A percentile compares a stretch with the other conserved stretches of the same genome.
Evolutionary conservation across 2,888 invertebrate species (phyloP).

Genomic region (Choristoneura rosaceana): DNA sequence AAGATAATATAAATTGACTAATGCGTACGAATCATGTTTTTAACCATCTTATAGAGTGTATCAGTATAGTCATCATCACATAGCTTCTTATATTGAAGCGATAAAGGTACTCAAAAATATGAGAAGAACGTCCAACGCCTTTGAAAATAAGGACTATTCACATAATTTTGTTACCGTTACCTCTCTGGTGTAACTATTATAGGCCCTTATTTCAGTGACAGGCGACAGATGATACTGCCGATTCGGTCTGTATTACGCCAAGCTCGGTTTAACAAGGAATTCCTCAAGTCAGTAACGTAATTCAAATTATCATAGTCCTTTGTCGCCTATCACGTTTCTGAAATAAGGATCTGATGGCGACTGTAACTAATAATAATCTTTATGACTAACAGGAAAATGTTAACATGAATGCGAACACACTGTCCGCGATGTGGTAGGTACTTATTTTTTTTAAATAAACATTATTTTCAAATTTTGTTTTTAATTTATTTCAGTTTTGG

Average conservation of each 20-base stretch:
- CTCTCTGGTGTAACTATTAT: not conserved
- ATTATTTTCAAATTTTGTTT: slow-evolving; percentile 50
- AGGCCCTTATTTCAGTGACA: too few species aligned
- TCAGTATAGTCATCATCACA: not conserved
- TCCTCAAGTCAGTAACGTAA: too few species aligned
- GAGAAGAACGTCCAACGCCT: not conserved
- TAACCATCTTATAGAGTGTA: not conserved
- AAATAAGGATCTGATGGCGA: not conserved
- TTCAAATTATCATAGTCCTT: too few species aligned
- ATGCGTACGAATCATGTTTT: not conserved
- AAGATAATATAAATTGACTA: not conserved
- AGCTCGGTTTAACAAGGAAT: too few species aligned
- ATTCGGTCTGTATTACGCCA: too few species aligned
- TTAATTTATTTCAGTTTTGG: slow-evolving; percentile 46
- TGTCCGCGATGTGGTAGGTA: slow-evolving; percentile 55
- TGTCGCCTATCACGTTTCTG: too few species aligned
- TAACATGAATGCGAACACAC: slow-evolving; percentile 3
- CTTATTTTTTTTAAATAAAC: slow-evolving; percentile 54
- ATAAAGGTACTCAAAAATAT: slow-evolving; percentile 3
- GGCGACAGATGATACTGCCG: too few species aligned
- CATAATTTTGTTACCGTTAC: not conserved
- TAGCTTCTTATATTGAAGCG: not conserved
- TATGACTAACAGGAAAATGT: slow-evolving; percentile 21
- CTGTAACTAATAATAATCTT: not conserved
- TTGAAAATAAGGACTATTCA: not conserved